Evolutionary conservation across 2,113 vertebrate genomes (phyloP), one percentile per base, ranked within the genome.

Genomic region (Rhinoptilus africanus): DNA sequence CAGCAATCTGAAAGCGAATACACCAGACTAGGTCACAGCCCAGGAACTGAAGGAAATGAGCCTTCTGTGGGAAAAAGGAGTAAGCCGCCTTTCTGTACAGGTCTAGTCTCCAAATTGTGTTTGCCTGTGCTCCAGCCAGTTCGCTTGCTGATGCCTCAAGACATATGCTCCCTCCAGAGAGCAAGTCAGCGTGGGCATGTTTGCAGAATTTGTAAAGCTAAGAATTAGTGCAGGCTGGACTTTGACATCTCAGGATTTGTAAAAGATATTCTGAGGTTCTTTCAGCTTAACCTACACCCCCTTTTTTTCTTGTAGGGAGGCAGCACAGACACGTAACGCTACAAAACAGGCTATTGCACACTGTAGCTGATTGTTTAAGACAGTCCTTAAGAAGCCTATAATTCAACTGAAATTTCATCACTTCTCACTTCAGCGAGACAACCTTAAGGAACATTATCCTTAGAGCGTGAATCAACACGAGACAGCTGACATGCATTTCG

Each of bases 371-470:
- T 68, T 72, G 76, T 95, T 93, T 95, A 91, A 94, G 96, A 94
- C 73, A 91, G 84, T 32, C 72, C 81, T 89, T 89, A 85, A 96
- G 89, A 14, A 92, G 71, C 85, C 77, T 56, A 45, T 88, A 94
- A 96, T 92, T 96, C 94, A 95, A 89, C 43, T 39, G 85, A 91
- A 97, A 97, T 94, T 93, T 95, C 96, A 92, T 90, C 57, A 81
- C 85, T 62, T 94, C 87, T 96, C 79, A 93, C 93, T 97, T 95
- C 34, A 54, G 57, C 16, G 1, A 97, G 90, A 95, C 95, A 94
- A 93, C 91, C 83, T 97, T 95, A 89, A 91, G 87, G 89, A 89
- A 92, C 90, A 72, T 85, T 95, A 97, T 89, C 92, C 89, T 94
- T 83, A 74, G 73, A 97, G 93, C 87, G 86, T 95, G 89, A 96